A percentile compares a stretch with the other conserved stretches of the same genome.
These are phyloP conservation scores for Montipora capricornis DNA, from an alignment of 64 coral and sea anemone genomes.

Conservation along the genomic window DNA sequence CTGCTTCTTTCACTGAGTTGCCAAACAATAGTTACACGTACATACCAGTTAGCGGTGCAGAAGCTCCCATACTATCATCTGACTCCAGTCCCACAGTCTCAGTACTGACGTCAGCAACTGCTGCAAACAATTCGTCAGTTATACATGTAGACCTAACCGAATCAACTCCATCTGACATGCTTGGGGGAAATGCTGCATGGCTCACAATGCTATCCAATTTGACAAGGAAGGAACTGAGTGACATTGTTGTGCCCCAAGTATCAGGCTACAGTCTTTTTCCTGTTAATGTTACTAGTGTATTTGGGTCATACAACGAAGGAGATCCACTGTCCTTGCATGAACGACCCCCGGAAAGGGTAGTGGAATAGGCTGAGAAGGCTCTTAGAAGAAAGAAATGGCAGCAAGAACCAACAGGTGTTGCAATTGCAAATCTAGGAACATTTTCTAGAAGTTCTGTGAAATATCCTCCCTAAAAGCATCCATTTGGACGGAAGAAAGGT, in stretches of 20 bases:
- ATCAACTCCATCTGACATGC: not conserved
- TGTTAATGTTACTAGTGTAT: conserved; percentile 24
- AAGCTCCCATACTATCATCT: not conserved
- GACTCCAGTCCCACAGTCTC: not conserved
- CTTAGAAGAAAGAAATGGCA: no score
- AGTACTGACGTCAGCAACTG: not conserved
- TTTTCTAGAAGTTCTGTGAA: no score
- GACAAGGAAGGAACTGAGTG: not conserved
- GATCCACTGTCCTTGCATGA: conserved; percentile 10
- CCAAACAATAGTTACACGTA: no score
- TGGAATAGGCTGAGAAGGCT: not conserved
- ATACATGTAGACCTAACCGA: not conserved
- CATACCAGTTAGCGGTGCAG: no score
- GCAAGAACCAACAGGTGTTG: no score
- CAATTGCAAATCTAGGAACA: no score
- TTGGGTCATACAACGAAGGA: conserved; percentile 5
- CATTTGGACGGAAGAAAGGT: no score
- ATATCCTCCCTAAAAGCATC: no score
- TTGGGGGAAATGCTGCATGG: not conserved
- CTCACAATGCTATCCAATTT: not conserved
- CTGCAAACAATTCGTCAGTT: no score
- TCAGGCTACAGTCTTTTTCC: not conserved
- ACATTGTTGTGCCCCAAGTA: not conserved
- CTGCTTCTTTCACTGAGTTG: no score
- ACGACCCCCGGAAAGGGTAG: not conserved